Evolutionary conservation across 2,113 vertebrate species (phyloP).

Genomic region (Athene cunicularia): DNA sequence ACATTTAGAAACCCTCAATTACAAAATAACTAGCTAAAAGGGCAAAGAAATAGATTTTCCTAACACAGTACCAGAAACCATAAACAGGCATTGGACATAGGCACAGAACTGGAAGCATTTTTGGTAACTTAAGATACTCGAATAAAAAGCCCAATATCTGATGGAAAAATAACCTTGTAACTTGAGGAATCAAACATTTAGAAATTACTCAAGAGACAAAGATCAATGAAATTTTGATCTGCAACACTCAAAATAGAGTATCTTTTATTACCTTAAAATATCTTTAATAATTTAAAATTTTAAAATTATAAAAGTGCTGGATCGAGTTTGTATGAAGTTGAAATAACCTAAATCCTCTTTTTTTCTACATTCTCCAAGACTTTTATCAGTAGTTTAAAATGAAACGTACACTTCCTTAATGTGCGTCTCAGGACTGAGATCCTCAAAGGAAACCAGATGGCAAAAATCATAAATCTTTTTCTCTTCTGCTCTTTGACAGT

Average conservation of each 20-base stretch:
- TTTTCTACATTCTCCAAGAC: background rate
- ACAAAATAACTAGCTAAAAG: constrained; percentile 11
- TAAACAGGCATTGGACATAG: background rate
- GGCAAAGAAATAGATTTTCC: background rate
- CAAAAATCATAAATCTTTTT: background rate
- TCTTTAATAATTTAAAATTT: background rate
- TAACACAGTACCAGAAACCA: background rate
- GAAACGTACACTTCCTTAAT: background rate
- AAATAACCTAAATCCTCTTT: background rate
- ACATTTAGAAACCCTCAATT: constrained; percentile 20
- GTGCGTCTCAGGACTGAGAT: background rate
- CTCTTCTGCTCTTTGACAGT: background rate
- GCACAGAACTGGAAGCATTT: background rate
- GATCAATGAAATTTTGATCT: background rate
- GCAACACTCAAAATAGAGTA: background rate
- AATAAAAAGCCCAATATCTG: background rate
- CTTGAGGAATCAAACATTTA: background rate
- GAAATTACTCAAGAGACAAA: background rate
- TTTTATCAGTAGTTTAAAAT: background rate
- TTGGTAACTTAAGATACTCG: background rate
- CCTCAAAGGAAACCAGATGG: background rate
- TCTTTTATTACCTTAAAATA: background rate
- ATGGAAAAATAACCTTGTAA: background rate
- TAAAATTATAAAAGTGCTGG: background rate
- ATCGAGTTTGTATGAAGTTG: background rate